These are phyloP conservation scores for Rhabdornis inornatus DNA, from an alignment of 2,113 vertebrate genomes.

Conservation along the genomic window DNA sequence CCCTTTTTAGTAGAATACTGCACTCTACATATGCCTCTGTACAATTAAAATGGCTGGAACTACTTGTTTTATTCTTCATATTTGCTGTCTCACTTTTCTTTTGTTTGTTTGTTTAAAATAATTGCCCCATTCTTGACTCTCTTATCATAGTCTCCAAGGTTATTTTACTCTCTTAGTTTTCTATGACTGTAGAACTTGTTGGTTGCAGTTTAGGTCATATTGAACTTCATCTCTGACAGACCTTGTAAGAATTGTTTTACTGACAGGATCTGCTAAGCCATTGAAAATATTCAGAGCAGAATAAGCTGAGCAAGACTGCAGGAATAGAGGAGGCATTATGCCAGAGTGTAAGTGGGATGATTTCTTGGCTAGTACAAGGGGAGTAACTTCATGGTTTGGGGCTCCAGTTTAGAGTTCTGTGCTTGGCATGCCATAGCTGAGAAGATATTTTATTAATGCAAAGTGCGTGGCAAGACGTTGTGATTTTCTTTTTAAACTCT, in stretches of 20 bases:
- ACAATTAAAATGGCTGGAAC: neutral
- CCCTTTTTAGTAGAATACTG: neutral
- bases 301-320: neutral
- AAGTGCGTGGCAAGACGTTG: neutral
- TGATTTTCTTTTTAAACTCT: neutral
- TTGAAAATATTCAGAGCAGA: neutral
- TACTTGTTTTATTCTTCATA: neutral
- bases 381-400: neutral
- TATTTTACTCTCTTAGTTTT: neutral
- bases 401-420: neutral
- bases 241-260: neutral
- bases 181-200: neutral
- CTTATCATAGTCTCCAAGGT: neutral
- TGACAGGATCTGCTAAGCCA: neutral
- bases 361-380: neutral
- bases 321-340: neutral
- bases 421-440: neutral
- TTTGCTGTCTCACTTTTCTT: neutral
- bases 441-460: neutral
- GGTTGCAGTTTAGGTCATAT: neutral
- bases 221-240: neutral
- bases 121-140: neutral
- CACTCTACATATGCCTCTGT: rapidly evolving
- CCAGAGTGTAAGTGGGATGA: neutral
- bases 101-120: neutral